Conservation (phyloP, 2,113 vertebrate genomes). For the Brienomyrus longianalis region DNA sequence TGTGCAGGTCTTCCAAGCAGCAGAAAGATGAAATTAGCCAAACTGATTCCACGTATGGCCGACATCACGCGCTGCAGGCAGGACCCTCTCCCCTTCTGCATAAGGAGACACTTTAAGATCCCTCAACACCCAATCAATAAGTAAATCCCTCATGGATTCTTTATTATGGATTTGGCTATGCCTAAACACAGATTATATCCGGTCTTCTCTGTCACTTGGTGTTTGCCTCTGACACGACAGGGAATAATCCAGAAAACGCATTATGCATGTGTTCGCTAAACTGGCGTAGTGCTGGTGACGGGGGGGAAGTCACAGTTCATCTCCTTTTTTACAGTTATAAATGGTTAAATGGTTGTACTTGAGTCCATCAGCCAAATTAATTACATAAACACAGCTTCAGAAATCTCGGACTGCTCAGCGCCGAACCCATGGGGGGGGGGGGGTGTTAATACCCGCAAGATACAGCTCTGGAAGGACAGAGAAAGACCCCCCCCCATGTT, state of each 20-base stretch:
- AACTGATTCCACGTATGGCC: neutral
- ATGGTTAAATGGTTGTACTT: constrained; percentile 58
- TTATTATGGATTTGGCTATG: constrained; percentile 37
- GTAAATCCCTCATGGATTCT: constrained; percentile 24
- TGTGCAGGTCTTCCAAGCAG: neutral
- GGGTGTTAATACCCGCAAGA: neutral
- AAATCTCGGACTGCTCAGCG: neutral
- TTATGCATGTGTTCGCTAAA: constrained; percentile 49
- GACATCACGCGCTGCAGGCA: neutral
- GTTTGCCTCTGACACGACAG: constrained; percentile 27
- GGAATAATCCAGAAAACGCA: constrained; percentile 49
- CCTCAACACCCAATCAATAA: constrained; percentile 28
- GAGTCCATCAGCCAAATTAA: constrained; percentile 39
- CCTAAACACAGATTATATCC: constrained; percentile 54
- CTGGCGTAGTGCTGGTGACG: constrained; percentile 26
- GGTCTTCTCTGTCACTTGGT: constrained; percentile 38
- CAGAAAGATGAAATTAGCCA: neutral
- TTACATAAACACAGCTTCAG: neutral
- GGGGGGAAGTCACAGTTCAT: constrained; percentile 40
- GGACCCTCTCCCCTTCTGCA: neutral
- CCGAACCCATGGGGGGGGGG: neutral
- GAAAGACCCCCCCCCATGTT: neutral
- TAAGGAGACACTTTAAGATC: constrained; percentile 2
- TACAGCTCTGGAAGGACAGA: neutral
- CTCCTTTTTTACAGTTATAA: constrained; percentile 60